Base-by-base conservation (phyloP, 1,140 invertebrate species). In the Oryctes rhinoceros region DNA sequence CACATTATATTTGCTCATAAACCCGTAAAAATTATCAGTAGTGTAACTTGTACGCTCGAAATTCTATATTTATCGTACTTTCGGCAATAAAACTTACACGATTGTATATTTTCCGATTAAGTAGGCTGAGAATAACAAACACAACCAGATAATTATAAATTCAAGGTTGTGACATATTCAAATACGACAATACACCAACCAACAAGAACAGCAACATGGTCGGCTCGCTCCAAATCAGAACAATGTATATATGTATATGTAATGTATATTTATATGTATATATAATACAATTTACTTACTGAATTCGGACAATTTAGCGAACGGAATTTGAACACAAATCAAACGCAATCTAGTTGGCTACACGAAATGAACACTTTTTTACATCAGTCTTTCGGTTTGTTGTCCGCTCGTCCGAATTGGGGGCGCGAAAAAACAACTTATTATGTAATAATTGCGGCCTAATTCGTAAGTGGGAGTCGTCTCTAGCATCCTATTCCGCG, bases 161-260 rank as follows among this genome's bases (percentile, higher is more conserved):
- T 71, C 65, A 71, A 71, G 65, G 65, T 71, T 71, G 35, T 71
- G 65, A 71, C 65, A 71, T 37, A 71, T 37, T 71, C 65, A 71
- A 71, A 71, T 24, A 67, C 20, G 24, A 71, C 20, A 71, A 13
- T 35, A 71, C 6, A 37, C 20, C 18, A 24, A 24, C 20, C 20
- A 71, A 37, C 65, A 37, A 59, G 53, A 59, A 59, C 53, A 24
- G 15, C 65, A 71, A 71, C 65, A 71, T 71, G 65, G 65, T 71
- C 20, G 65, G 53, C 53, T 59, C 53, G 53, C 53, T 59, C 53
- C 18, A 59, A 18, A 59, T 59, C 53, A 7, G 24, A 35, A 71
- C 10, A 71, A 71, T 35, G 37, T 71, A 71, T 62, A 20, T 15
- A 59, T 59, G 53, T 59, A 15, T 62, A 62, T 62, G 65, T 71